A percentile compares a stretch with the other conserved stretches of the same genome.
Conservation (phyloP, 2,113 vertebrate species). For the Melospiza georgiana region DNA sequence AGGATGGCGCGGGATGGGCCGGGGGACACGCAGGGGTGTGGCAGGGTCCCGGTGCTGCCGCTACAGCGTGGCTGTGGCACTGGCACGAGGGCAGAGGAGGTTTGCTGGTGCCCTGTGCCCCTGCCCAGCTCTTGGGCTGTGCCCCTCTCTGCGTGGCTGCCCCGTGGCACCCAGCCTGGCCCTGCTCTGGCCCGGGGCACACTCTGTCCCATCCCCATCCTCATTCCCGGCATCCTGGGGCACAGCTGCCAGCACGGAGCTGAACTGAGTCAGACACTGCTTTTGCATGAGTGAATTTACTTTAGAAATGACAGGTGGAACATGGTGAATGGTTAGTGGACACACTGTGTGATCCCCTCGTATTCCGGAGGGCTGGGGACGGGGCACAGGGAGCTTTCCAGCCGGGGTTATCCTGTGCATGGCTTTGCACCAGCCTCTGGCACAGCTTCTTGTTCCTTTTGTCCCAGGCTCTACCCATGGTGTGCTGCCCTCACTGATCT, state of each 20-base stretch:
- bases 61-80: not conserved
- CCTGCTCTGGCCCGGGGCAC: accelerated
- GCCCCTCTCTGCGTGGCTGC: accelerated
- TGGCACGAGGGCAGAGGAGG: accelerated
- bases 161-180: not conserved
- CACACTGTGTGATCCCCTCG: not conserved
- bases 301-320: not conserved
- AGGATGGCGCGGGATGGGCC: not conserved
- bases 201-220: not conserved
- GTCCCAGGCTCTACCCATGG: not conserved
- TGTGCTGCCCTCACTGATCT: not conserved
- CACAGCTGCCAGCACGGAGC: accelerated
- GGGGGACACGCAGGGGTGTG: not conserved
- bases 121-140: accelerated
- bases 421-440: not conserved
- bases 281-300: constrained; percentile 16
- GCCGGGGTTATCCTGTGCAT: not conserved
- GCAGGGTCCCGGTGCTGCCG: not conserved
- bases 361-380: accelerated
- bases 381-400: not conserved
- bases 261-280: accelerated
- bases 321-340: not conserved
- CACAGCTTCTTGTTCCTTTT: not conserved
- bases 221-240: accelerated
- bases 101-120: not conserved